These are phyloP conservation scores for Labeo calbasu DNA, from an alignment of 2,797 vertebrate species.

Conservation along the genomic window DNA sequence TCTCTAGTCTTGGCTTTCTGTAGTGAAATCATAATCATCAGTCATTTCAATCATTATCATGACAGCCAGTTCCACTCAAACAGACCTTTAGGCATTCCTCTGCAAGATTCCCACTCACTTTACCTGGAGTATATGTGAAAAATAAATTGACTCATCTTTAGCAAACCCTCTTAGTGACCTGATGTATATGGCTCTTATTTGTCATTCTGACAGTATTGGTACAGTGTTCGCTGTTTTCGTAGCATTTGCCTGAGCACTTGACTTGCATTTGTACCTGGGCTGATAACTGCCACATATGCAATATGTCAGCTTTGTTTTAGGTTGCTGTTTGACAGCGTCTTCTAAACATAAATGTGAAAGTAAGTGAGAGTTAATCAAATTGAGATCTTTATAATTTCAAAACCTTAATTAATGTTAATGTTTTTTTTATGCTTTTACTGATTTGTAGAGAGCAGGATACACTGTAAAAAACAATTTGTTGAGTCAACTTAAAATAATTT, in stretches of 20 bases:
- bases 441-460: neutral
- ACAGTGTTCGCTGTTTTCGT: conserved; percentile 8
- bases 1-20: neutral
- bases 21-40: conserved; percentile 16
- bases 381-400: neutral
- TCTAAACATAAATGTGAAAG: neutral
- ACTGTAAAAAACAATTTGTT: too few species aligned
- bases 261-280: conserved; percentile 3
- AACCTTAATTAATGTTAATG: neutral
- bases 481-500: too few species aligned
- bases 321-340: neutral
- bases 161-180: conserved; percentile 31
- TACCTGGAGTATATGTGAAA: conserved; percentile 29
- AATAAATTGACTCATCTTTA: conserved; percentile 42
- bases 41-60: conserved; percentile 38
- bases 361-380: neutral
- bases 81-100: conserved; percentile 34
- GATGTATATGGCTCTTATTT: conserved; percentile 32
- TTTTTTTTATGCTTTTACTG: neutral
- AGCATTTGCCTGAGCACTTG: neutral
- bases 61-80: conserved; percentile 32
- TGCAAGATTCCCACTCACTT: conserved; percentile 22
- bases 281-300: neutral
- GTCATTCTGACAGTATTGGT: conserved; percentile 35
- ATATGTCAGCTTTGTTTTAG: neutral